Conservation (phyloP, 2,888 invertebrate genomes). For the Chironomus riparius region DNA sequence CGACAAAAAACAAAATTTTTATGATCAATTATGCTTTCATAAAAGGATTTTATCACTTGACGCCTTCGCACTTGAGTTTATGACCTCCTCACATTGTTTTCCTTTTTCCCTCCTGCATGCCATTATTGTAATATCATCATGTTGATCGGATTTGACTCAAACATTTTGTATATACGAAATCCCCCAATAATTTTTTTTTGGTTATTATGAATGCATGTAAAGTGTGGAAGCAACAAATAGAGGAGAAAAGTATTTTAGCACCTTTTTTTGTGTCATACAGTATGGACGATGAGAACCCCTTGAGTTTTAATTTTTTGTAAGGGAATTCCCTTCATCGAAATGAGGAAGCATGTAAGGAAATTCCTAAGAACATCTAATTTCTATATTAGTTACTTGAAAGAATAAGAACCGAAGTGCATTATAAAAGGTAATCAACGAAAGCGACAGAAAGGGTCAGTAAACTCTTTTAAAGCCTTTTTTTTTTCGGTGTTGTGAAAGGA, state of each 20-base stretch:
- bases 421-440: background rate
- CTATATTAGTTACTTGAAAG: background rate
- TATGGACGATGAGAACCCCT: too few species aligned
- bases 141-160: too few species aligned
- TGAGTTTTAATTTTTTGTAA: background rate
- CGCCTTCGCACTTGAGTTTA: conserved; percentile 5
- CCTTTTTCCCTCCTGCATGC: too few species aligned
- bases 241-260: background rate
- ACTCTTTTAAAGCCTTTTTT: background rate
- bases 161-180: background rate
- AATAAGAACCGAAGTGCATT: background rate
- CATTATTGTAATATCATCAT: too few species aligned
- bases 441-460: background rate
- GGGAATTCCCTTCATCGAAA: background rate
- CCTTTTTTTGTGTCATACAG: too few species aligned
- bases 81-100: background rate
- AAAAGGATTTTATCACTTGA: conserved; percentile 9
- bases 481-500: background rate
- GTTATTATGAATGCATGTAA: background rate
- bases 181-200: background rate
- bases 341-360: background rate
- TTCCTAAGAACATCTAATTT: too few species aligned
- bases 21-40: background rate
- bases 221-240: background rate
- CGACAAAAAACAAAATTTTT: background rate